Conservation (phyloP, 2,888 invertebrate species). For the Aphodius sticticus region DNA sequence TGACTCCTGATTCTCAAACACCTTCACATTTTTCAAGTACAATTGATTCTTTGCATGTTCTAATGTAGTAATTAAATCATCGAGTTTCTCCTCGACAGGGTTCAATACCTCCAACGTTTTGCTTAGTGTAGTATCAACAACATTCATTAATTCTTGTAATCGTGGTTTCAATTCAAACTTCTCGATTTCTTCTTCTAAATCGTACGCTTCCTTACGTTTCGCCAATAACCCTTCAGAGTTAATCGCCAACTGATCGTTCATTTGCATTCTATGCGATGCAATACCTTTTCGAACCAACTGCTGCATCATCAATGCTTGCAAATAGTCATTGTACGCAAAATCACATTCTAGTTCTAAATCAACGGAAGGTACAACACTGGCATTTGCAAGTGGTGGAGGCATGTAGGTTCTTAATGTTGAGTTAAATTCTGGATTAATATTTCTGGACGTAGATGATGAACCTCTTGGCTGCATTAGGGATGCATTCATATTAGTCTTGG, state of each 20-base stretch:
- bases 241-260: slow-evolving; percentile 27
- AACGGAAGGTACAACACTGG: not conserved
- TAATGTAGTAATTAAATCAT: not conserved
- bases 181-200: not conserved
- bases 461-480: not conserved
- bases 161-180: not conserved
- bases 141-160: not conserved
- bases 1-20: not conserved
- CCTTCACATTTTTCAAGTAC: not conserved
- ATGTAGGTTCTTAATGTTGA: not conserved
- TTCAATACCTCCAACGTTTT: not conserved
- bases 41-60: not conserved
- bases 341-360: slow-evolving; percentile 28
- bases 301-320: slow-evolving; percentile 23
- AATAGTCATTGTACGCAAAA: slow-evolving; percentile 26
- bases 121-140: not conserved
- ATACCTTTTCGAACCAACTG: slow-evolving; percentile 13
- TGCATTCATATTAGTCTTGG: not conserved
- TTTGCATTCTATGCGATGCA: slow-evolving; percentile 6
- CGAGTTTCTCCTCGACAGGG: not conserved
- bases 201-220: not conserved
- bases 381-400: not conserved
- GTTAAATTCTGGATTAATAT: not conserved
- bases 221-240: not conserved
- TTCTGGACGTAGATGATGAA: not conserved